Percentiles rank a stretch among this genome's conserved stretches.
Conservation (phyloP, 2,797 vertebrate genomes). For the Rhinella marina region DNA sequence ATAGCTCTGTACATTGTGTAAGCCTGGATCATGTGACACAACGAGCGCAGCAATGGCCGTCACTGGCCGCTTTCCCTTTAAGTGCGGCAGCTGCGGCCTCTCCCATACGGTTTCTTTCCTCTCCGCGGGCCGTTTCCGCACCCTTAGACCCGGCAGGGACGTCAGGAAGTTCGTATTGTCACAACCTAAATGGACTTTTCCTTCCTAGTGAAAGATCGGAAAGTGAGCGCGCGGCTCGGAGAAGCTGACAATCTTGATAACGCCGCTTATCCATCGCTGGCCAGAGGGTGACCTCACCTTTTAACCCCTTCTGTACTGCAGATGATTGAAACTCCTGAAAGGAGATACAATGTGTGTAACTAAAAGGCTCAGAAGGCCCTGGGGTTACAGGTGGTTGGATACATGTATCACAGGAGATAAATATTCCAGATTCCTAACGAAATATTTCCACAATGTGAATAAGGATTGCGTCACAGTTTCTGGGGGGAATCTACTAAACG, state of each 20-base stretch:
- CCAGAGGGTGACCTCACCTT: constrained; percentile 22
- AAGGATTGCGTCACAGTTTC: no score
- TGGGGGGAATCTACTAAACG: no score
- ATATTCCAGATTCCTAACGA: no score
- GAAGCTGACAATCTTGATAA: constrained; percentile 43
- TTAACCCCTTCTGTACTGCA: not conserved
- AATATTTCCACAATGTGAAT: no score
- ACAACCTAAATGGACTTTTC: constrained; percentile 60
- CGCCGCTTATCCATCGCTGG: not conserved
- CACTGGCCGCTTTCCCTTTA: constrained; percentile 44
- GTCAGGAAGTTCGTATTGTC: constrained; percentile 53
- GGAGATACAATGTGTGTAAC: not conserved
- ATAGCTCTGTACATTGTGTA: no score
- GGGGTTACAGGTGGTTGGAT: not conserved
- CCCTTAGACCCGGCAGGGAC: constrained; percentile 32
- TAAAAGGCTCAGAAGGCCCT: not conserved
- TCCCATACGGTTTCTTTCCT: constrained; percentile 25
- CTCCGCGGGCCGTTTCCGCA: constrained; percentile 23
- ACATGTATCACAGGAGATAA: not conserved
- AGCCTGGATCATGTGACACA: not conserved
- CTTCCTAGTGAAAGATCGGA: constrained; percentile 59
- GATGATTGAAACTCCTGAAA: not conserved
- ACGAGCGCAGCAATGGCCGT: not conserved
- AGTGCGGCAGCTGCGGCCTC: not conserved
- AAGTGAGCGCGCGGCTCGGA: constrained; percentile 29